Evolutionary conservation across 2,113 vertebrate genomes (phyloP), one percentile per base, ranked within the genome.

Genomic region (Probosciger aterrimus): DNA sequence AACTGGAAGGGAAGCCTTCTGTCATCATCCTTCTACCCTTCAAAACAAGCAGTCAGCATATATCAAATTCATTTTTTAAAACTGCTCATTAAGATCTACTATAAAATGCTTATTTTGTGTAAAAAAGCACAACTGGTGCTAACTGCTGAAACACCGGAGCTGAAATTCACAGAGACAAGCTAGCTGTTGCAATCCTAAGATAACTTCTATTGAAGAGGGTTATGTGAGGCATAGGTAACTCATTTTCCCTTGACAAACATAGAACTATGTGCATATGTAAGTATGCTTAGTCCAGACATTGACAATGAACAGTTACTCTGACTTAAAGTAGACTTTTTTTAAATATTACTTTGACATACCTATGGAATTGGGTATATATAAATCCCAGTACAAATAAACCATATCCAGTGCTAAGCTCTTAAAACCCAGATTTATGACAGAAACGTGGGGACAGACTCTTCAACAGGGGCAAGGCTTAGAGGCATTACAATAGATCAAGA

Each of bases 361-460:
- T 73, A 25, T 23, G 35, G 52, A 92, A 76, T 24, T 71, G 52
- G 67, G 76, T 78, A 52, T 11, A 52, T 1, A 73, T 47, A 92
- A 91, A 93, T 52, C 62, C 83, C 52, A 82, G 63, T 4, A 52
- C 70, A 87, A 95, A 95, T 33, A 91, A 86, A 47, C 15, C 82
- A 35, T 17, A 57, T n/a, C 74, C 44, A 73, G 74, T 28, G 39
- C 30, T 60, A 87, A 95, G 86, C 91, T 69, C 88, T 84, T 84
- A 87, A 95, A 95, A 28, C 24, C 33, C 55, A 87, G 86, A 89
- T 91, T 79, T 92, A 84, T 39, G 57, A 71, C 39, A 79, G 80
- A 95, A 95, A 91, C 2, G 39, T 28, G 62, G 12, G 91, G 52
- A 75, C 27, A 60, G 57, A 52, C 63, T 69, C 79, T 90, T 93